Percentiles rank a stretch among this genome's conserved stretches.
phyloP scores from a whole-genome alignment of 2,113 vertebrate species.

The Pheucticus melanocephalus region DNA sequence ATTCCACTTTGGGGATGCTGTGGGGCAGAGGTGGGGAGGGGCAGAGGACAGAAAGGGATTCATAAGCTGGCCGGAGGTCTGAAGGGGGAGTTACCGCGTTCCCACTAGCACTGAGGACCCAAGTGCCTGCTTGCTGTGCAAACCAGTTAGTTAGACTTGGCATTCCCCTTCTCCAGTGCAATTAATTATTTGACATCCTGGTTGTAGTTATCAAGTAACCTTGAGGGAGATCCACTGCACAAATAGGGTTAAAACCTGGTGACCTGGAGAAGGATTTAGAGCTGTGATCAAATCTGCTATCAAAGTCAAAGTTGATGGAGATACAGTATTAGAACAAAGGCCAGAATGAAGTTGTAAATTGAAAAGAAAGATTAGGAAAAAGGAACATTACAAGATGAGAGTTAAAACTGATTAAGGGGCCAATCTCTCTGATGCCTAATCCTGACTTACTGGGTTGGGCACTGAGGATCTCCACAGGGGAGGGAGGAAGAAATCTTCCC shows the following conservation, averaged over 20 bases:
- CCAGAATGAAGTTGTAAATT: conserved; percentile 40
- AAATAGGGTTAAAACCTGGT: conserved; percentile 28
- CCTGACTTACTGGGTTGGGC: neutral
- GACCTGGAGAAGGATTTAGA: conserved; percentile 36
- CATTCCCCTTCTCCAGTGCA: neutral
- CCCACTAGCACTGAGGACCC: neutral
- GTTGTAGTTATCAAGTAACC: neutral
- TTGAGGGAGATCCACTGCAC: neutral
- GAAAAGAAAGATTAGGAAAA: conserved; percentile 18
- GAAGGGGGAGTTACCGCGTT: neutral
- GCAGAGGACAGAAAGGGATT: neutral
- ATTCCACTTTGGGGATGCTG: neutral
- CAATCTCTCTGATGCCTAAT: conserved; percentile 27
- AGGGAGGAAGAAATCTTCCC: conserved; percentile 39
- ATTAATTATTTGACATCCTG: neutral
- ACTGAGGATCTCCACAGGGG: neutral
- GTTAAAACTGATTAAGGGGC: conserved; percentile 54
- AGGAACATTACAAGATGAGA: conserved; percentile 13
- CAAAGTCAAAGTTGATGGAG: neutral
- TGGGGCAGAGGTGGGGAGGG: neutral
- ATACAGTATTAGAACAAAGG: conserved; percentile 28
- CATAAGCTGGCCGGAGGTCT: neutral
- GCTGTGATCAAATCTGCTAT: conserved; percentile 12
- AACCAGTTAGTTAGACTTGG: neutral
- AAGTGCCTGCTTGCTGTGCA: neutral